Evolutionary conservation across 2,113 vertebrate species (phyloP), one percentile per base, ranked within the genome.

Genomic region (Monopterus albus): DNA sequence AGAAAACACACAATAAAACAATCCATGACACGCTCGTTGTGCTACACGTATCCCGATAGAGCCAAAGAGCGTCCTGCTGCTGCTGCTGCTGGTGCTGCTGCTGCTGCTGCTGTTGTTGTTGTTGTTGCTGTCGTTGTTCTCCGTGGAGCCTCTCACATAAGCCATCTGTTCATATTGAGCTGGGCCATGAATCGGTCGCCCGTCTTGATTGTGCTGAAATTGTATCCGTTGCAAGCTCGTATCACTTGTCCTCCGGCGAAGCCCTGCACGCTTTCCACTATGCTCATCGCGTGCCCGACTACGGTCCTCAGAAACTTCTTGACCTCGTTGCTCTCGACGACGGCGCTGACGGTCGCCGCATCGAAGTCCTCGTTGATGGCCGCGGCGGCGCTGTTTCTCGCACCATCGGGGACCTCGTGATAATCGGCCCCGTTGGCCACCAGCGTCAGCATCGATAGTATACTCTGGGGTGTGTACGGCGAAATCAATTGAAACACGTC

Each of bases 341-440:
- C 2, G 2, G 28, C 2, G 5, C 5, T 2, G 3, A 60, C 2
- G 6, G 4, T 1, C 0, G 1, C 3, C 0, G 3, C 1, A 13
- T 60, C 15, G 11, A 25, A 62, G 2, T 28, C 35, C 1, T 52
- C 17, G 21, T 62, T 61, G 1, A 52, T 15, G 1, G 47, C n/a
- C 1, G 0, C 1, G 0, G 46, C 57, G 0, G 58, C 69, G 0
- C 0, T 5, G 1, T 0, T 5, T 8, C 56, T 39, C 1, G 25
- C 0, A 0, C 2, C 7, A 0, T 17, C 4, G 0, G 0, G 0
- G 0, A 69, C 17, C 4, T 7, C 2, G 13, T 50, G 23, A 43
- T 62, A 36, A 3, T 28, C 38, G 0, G 3, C 57, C 0, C 71
- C 51, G 10, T 56, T 49, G 3, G 60, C 71, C 6, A 73, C 12